Evolutionary conservation across 2,888 invertebrate genomes (phyloP).

Genomic region (Amphipoea lucens): DNA sequence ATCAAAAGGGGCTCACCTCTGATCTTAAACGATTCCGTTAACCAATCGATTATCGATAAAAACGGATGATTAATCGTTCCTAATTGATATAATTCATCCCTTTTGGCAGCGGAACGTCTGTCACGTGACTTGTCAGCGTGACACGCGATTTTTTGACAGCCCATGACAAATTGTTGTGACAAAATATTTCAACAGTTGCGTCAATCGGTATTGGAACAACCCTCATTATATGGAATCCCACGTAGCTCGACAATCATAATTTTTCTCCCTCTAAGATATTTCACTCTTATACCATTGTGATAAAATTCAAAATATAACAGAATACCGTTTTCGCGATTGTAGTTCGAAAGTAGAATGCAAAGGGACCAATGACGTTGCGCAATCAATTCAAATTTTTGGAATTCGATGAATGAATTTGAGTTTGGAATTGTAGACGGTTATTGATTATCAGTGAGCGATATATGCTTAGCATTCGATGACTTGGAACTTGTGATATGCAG

Average conservation of each 20-base stretch:
- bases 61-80: constrained; percentile 84
- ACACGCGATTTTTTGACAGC: constrained; percentile 85
- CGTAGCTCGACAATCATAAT: constrained; percentile 49
- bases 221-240: constrained; percentile 76
- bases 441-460: constrained; percentile 50
- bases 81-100: constrained; percentile 88
- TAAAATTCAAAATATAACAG: constrained; percentile 54
- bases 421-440: constrained; percentile 72
- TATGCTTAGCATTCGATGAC: constrained; percentile 77
- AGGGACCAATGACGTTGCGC: constrained; percentile 81
- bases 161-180: constrained; percentile 90
- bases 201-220: constrained; percentile 78
- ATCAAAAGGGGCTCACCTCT: constrained; percentile 81
- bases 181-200: constrained; percentile 90
- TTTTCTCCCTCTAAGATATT: constrained; percentile 11
- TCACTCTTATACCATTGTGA: constrained; percentile 42
- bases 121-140: constrained; percentile 79
- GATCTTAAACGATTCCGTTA: constrained; percentile 85
- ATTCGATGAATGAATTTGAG: constrained; percentile 81
- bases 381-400: constrained; percentile 81
- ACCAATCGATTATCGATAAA: constrained; percentile 84
- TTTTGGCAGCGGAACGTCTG: constrained; percentile 79
- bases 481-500: constrained; percentile 70
- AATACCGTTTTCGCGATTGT: constrained; percentile 37
- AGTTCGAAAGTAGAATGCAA: constrained; percentile 69